Base-by-base conservation (phyloP, 1,140 invertebrate genomes). In the Caenorhabditis elegans region DNA sequence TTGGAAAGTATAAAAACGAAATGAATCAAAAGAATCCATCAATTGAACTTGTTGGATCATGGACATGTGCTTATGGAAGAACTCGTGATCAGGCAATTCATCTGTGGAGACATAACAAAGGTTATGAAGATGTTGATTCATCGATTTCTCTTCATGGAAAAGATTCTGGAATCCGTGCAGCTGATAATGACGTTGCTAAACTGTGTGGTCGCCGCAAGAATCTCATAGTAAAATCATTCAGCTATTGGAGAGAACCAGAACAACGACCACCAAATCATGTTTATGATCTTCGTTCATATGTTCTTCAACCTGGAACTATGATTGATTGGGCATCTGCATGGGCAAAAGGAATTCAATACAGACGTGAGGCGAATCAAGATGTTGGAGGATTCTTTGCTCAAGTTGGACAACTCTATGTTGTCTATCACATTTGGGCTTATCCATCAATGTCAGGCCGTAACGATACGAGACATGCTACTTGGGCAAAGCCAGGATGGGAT, bases 281-380 rank as follows among this genome's bases (percentile, higher is more conserved):
- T 15, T 89, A 89, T 65, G 88, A 89, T 49, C 60, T 89, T 70
- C 70, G 88, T 28, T 88, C 84, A 31, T 89, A 89, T 78, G 87
- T 89, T 31, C 83, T 89, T 17, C 46, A 88, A 86, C 88, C 88
- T 24, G 88, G 88, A 47, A 83, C 86, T 4, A 89, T 89, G 89
- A 89, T 89, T 26, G 89, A 90, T 55, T 89, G 89, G 89, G 89
- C 85, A 3, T 90, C 90, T 77, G 87, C 86, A 31, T 89, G 88
- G 88, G 86, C 86, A 10, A 88, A 87, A 78, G 88, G 88, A 22
- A 90, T 89, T 46, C 90, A 88, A 6, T 89, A 86, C 75, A 55
- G 88, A 36, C 77, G 88, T 1, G 88, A 89, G 53, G 85, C 85
- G 55, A 90, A 90, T 76, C 88, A 89, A 60, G 88, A 89, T 77